Evolutionary conservation across 2,888 invertebrate genomes (phyloP), one percentile per base, ranked within the genome.

Genomic region (Brachypalpus laphriformis): DNA sequence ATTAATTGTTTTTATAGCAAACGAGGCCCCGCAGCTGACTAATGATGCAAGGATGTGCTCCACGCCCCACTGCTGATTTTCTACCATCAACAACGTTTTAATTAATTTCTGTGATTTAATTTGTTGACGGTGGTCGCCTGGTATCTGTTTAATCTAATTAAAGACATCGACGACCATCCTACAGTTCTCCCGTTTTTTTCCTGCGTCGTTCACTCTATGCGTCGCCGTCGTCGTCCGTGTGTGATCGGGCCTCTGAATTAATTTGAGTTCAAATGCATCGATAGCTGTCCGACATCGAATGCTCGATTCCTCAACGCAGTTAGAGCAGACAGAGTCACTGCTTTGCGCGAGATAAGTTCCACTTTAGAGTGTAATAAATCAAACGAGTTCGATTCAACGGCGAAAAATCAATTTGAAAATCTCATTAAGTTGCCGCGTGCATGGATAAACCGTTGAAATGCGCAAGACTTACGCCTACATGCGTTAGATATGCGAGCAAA

Each of bases 101-200:
- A 70, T 77, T 77, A 70, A 77, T 77, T 54, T 61, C 71, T 37
- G 16, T 16, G 56, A 47, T 57, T 76, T 70, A 70, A 70, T 70
- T 77, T 61, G 25, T 28, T 37, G 57, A 66, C 65, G 57, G 47
- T 56, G 74, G 74, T 63, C 63, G 63, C 66, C 49, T 28, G 47
- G 40, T 68, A 66, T 76, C 76, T 57, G 57, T 31, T 76, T 76
- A 76, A 76, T 76, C 76, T 68, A 68, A 76, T 76, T 76, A 76
- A 57, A 59, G 49, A 49, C 47, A 47, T 63, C 63, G 34, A 20
- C 34, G 18, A 18, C 18, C 49, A 34, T 47, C 70, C 57, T 34
- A 65, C 20, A 14, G 34, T 47, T 42, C 31, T 28, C 31, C 45
- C 11, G 8, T 61, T 20, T 3, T 20, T 37, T 37, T 37, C 14